Evolutionary conservation across 2,888 invertebrate genomes (phyloP).

Genomic region (Strigamia transsilvanica): DNA sequence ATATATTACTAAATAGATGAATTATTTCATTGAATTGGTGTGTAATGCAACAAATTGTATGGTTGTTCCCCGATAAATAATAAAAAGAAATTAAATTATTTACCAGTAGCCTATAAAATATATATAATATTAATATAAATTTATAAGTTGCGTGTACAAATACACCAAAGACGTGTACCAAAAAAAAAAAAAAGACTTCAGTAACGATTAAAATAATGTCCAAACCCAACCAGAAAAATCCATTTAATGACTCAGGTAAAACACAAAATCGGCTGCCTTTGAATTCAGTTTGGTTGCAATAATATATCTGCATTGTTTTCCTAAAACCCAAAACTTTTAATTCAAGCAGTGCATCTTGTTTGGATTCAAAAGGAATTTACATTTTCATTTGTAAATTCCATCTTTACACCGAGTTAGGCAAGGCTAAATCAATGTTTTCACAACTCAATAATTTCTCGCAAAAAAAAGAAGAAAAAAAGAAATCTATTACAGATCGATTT

Average conservation of each 20-base stretch:
- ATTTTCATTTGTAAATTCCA: neutral
- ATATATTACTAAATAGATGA: no score
- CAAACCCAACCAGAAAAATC: neutral
- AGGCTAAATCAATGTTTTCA: neutral
- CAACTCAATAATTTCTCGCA: constrained; percentile 14
- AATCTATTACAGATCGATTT: constrained; percentile 22
- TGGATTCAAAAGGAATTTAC: neutral
- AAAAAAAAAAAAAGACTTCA: neutral
- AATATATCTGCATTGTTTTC: no score
- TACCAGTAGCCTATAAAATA: neutral
- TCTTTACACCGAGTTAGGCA: constrained; percentile 31
- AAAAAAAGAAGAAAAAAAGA: neutral
- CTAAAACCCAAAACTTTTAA: neutral
- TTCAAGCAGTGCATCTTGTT: neutral
- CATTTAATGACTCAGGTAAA: neutral
- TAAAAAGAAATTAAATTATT: no score
- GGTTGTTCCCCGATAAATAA: no score
- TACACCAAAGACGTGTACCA: neutral
- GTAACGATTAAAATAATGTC: neutral
- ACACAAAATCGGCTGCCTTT: neutral
- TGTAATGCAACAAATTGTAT: no score
- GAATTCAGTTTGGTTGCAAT: no score
- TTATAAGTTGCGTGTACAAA: constrained; percentile 4
- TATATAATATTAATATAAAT: constrained; percentile 5
- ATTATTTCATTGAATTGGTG: no score